Conservation (phyloP, 2,797 vertebrate genomes). For the Mormyrus proboscirostris region DNA sequence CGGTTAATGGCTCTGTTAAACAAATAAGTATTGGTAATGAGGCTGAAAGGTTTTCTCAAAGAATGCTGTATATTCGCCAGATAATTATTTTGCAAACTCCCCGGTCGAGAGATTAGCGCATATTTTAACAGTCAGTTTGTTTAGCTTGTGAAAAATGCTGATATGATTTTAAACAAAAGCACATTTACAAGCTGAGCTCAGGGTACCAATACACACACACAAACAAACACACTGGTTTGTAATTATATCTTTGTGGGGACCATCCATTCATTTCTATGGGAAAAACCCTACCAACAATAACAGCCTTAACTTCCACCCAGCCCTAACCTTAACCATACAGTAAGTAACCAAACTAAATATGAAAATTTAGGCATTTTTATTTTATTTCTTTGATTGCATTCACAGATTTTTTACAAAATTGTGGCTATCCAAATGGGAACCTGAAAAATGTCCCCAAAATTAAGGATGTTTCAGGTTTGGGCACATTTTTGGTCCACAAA, state of each 20-base stretch:
- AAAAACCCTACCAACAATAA: background rate
- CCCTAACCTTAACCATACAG: background rate
- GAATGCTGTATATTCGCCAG: background rate
- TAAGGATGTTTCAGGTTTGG: no score
- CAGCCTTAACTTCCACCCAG: background rate
- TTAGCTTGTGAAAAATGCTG: background rate
- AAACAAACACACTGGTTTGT: background rate
- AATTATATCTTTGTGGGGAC: background rate
- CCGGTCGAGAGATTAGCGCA: background rate
- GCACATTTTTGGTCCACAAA: no score
- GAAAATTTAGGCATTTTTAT: background rate
- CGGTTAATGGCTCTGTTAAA: background rate
- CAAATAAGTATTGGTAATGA: conserved; percentile 11
- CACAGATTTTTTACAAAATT: no score
- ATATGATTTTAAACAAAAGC: background rate
- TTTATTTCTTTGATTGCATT: background rate
- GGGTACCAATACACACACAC: background rate
- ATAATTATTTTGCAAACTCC: background rate
- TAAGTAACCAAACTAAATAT: background rate
- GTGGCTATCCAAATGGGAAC: no score
- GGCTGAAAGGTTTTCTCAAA: conserved; percentile 1
- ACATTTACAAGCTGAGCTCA: background rate
- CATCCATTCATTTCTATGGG: background rate
- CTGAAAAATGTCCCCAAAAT: no score
- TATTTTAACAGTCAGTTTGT: background rate